These are phyloP conservation scores for Trissolcus brochymenae DNA, from an alignment of 2,888 invertebrate species.

Conservation along the genomic window DNA sequence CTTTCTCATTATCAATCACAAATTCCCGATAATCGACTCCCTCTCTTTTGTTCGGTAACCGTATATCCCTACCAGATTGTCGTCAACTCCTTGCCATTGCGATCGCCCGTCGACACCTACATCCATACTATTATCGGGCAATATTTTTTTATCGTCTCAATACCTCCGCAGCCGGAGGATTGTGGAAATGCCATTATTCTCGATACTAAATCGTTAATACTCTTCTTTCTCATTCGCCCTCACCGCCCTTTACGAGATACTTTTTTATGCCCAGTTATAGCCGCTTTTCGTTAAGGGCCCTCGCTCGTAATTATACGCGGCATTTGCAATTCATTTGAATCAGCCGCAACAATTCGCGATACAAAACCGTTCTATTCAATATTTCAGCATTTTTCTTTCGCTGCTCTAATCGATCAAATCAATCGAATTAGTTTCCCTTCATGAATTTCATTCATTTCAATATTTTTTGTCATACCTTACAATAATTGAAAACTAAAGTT, in stretches of 20 bases:
- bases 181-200: conserved; percentile 55
- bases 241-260: conserved; percentile 46
- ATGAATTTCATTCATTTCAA: too few relatives aligned
- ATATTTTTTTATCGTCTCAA: conserved; percentile 58
- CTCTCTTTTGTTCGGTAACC: conserved; percentile 47
- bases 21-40: conserved; percentile 64
- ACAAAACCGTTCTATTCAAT: conserved; percentile 24
- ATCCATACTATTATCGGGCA: conserved; percentile 56
- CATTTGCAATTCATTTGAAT: conserved; percentile 43
- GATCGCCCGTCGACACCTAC: conserved; percentile 43
- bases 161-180: conserved; percentile 39
- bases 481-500: too few relatives aligned
- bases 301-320: conserved; percentile 40
- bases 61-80: conserved; percentile 42
- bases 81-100: conserved; percentile 38
- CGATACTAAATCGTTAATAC: conserved; percentile 55
- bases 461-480: too few relatives aligned
- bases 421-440: too few relatives aligned
- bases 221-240: conserved; percentile 40
- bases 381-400: conserved; percentile 22
- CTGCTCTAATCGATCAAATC: too few relatives aligned
- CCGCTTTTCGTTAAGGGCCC: conserved; percentile 29
- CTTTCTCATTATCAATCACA: conserved; percentile 66
- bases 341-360: conserved; percentile 1
- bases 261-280: conserved; percentile 42